Percentiles rank a stretch among this genome's conserved stretches.
Conservation (phyloP, 2,888 invertebrate genomes). For the Gymnoscelis rufifasciata region DNA sequence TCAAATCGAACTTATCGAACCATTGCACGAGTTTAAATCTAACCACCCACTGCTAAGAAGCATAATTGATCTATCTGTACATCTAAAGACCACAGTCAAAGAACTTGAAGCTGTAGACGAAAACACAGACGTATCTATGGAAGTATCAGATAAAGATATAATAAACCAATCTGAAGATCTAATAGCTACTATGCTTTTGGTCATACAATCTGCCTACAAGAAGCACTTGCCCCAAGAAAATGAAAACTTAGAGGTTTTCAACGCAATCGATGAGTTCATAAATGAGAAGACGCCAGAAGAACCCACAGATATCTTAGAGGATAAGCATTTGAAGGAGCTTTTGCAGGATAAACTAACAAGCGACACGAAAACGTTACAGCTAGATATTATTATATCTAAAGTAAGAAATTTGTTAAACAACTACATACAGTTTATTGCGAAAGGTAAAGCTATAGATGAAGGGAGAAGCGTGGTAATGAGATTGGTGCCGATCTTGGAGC, state of each 20-base stretch:
- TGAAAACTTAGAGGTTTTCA: conserved; percentile 51
- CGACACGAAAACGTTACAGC: conserved; percentile 80
- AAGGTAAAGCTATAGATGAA: conserved; percentile 35
- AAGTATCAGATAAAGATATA: conserved; percentile 37
- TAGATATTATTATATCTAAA: conserved; percentile 67
- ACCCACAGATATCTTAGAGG: conserved; percentile 75
- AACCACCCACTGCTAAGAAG: conserved; percentile 58
- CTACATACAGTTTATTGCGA: conserved; percentile 62
- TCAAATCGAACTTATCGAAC: conserved; percentile 46
- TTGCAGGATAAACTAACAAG: conserved; percentile 80
- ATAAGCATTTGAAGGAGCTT: conserved; percentile 83
- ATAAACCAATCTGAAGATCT: conserved; percentile 57
- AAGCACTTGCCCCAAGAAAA: conserved; percentile 54
- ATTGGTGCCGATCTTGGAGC: conserved; percentile 85
- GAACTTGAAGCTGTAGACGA: conserved; percentile 45
- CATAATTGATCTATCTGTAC: conserved; percentile 43
- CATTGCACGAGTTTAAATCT: conserved; percentile 34
- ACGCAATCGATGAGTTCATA: conserved; percentile 60
- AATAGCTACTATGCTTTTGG: conserved; percentile 53
- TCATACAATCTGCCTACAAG: conserved; percentile 61
- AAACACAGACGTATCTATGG: conserved; percentile 40
- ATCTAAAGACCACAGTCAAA: conserved; percentile 44
- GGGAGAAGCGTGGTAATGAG: conserved; percentile 61
- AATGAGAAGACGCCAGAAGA: conserved; percentile 55
- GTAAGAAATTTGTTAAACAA: conserved; percentile 55